Base-by-base conservation (phyloP, 2,113 vertebrate species). In the Smithornis capensis region DNA sequence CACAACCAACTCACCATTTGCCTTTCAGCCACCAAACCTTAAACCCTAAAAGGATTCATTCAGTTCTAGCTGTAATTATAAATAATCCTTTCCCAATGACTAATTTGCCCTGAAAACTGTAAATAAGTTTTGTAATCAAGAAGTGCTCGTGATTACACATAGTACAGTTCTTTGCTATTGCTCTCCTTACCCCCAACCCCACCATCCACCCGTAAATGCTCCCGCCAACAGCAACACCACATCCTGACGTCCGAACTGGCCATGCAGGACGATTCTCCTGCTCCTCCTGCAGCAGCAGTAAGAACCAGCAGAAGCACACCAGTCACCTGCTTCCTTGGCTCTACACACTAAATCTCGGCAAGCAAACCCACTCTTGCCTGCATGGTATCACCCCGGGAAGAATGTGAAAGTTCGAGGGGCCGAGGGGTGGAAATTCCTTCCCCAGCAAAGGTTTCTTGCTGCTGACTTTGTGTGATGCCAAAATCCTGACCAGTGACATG, bases 391-490 rank as follows among this genome's bases (percentile, higher is more conserved):
- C 10, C 22, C 50, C 8, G 52, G 45, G 28, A 62, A 65, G 19
- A 38, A 29, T 0, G 7, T 0, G 0, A 70, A 24, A 19, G 22
- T 4, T 33, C 1, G 1, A 37, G 5, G 8, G 4, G 5, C 4
- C 5, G 10, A 25, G 6, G 3, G 6, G 22, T 23, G 18, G 4
- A 55, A 68, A 27, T 17, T 29, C 12, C 15, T 13, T 62, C 14
- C 53, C 19, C 59, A 62, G 33, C 18, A 17, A 18, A 47, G 7
- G 9, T 27, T 80, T 62, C 77, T 49, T 21, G 33, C 71, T 53
- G 59, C 27, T 65, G 38, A 69, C 31, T 40, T 60, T 29, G 18
- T 3, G 17, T 35, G 6, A 7, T 2, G 45, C 49, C 80, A 42
- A 67, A 86, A 59, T 28, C 56, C 47, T 3, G 0, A 28, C 7